Evolutionary conservation across 2,797 vertebrate genomes (phyloP).

Genomic region (Momotus momota): DNA sequence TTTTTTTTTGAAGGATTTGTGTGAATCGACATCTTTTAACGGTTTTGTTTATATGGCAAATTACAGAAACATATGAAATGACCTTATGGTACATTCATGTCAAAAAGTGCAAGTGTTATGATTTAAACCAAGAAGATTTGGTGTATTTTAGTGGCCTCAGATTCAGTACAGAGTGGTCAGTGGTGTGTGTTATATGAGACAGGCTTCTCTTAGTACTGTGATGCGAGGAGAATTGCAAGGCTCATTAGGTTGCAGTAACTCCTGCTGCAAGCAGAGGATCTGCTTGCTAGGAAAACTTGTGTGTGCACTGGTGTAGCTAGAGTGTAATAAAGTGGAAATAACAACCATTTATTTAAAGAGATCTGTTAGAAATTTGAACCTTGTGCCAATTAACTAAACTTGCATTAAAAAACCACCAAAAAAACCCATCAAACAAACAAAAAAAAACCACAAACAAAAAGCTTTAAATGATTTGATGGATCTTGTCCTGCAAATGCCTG

Average conservation of each 20-base stretch:
- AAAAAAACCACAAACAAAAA: neutral
- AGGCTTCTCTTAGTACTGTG: neutral
- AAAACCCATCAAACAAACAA: neutral
- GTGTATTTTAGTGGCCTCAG: neutral
- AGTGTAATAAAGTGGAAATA: neutral
- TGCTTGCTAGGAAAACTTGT: neutral
- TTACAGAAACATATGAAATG: neutral
- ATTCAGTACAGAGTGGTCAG: neutral
- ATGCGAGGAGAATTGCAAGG: neutral
- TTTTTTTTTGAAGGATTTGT: neutral
- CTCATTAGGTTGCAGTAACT: neutral
- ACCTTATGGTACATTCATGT: neutral
- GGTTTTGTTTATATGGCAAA: neutral
- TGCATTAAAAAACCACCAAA: neutral
- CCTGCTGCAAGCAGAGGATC: neutral
- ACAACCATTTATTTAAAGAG: neutral
- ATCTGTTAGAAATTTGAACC: neutral
- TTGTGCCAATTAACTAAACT: neutral
- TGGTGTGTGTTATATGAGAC: accelerated
- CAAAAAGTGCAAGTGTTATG: neutral
- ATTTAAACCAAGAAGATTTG: neutral
- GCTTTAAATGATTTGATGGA: neutral
- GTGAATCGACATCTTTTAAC: neutral
- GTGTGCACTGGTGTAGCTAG: neutral
- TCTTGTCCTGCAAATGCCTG: neutral